Base-by-base conservation (phyloP, 2,888 invertebrate genomes). In the Eucera pruinosa region DNA sequence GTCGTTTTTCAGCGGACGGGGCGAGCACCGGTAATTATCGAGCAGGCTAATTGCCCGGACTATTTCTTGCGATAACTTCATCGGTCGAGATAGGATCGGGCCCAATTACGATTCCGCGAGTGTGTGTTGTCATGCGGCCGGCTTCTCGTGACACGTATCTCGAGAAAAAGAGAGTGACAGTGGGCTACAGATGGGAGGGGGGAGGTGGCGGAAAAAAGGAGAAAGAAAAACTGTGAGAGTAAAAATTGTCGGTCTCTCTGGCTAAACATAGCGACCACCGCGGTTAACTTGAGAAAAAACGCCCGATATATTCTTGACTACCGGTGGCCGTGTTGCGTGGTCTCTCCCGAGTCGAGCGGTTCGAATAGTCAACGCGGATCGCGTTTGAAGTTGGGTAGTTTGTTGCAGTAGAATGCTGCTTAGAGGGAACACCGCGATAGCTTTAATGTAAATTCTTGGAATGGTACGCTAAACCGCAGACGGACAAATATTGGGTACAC, bases 11-110 rank as follows among this genome's bases (percentile, higher is more conserved):
- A 23, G 36, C 5, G 39, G 5, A 7, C 65, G 50, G 9, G n/a
- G 30, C 52, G 48, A 43, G 61, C 54, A 47, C 52, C 13, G 25
- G 47, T 62, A 73, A 74, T 80, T 78, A 74, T 78, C 66, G 69
- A 30, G 18, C 45, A 15, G 20, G 74, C 66, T 79, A 74, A 80
- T 80, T 79, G 60, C 27, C 52, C 50, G n/a, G 52, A 30, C 62
- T 70, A 60, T 67, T 79, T 67, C 70, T 67, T 70, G 45, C 67
- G 70, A 74, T 62, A 70, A 73, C 74, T 74, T 70, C 58, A 74
- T 79, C 79, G 55, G 36, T 20, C 64, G 52, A 47, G 61, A 47
- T 41, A 39, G 15, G 67, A 61, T 65, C 79, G 66, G 20, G 39
- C 41, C 74, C 68, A 61, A 73, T 79, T 78, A 73, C 67, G 54